Conservation (phyloP, 2,797 vertebrate species). For the Poeciliopsis infans region DNA sequence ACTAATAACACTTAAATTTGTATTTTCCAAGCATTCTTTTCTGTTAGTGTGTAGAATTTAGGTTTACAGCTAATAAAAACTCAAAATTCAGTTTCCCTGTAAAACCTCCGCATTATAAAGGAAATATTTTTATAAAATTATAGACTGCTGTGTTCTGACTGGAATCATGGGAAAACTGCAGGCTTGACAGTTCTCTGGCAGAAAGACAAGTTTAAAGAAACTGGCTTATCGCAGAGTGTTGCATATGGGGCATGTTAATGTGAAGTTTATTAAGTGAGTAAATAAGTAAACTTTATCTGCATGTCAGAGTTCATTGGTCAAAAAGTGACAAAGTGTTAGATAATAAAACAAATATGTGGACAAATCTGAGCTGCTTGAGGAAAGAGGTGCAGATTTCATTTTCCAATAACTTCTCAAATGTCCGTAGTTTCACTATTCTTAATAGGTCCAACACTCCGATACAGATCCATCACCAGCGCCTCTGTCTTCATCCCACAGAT, state of each 20-base stretch:
- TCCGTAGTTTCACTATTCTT: neutral
- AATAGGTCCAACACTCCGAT: neutral
- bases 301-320: neutral
- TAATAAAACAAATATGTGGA: neutral
- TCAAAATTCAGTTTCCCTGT: neutral
- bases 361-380: neutral
- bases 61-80: neutral
- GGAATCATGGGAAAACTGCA: neutral
- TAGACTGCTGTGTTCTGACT: neutral
- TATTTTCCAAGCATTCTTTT: neutral
- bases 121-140: neutral
- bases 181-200: too few relatives aligned
- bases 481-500: constrained; percentile 74
- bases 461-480: neutral
- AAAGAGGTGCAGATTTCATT: neutral
- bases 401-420: neutral
- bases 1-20: neutral
- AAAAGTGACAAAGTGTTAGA: neutral
- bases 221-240: neutral
- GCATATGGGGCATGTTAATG: neutral
- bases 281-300: neutral
- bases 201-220: neutral
- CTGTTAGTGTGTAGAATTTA: neutral
- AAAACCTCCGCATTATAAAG: neutral
- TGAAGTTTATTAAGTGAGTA: neutral